Base-by-base conservation (phyloP, 2,888 invertebrate species). In the Sinotaia quadrata region DNA sequence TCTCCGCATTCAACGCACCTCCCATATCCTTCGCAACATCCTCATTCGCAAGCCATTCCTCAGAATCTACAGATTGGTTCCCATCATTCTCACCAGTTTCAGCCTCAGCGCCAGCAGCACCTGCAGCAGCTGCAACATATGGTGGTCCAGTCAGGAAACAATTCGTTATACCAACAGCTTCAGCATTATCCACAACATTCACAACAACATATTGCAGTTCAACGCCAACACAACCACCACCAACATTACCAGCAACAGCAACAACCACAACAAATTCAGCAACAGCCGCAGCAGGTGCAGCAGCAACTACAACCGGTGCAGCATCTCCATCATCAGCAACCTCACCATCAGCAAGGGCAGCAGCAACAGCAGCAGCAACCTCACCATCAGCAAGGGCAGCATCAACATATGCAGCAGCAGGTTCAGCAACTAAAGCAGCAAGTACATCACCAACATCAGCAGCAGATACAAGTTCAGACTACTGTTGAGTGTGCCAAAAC, bases 271-370 rank as follows among this genome's bases (percentile, higher is more conserved):
- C 57, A 67, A 49, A 4, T 52, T 8, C 47, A 52, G 10, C 63
- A 52, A 7, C 54, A 49, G 33, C 44, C 29, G 33, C 33, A 36
- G 56, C 56, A 57, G 29, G n/a, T 24, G 47, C 49, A 60, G 2
- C 52, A 31, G 4, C 58, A 58, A 33, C 29, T 44, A 5, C 49
- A 57, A 15, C 51, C 47, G 2, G 33, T 56, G 34, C 41, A 44
- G 15, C 56, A 44, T 1, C 15, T 52, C 15, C 65, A 61, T 33
- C 67, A 66, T 15, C 67, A 71, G 41, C 71, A 62, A 1, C 61
- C 61, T 27, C 60, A 52, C 2, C 65, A 52, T 8, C 52, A 57
- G 2, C 34, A 31, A 18, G 27, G 36, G 34, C 59, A 54, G 10
- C 12, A 59, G 0, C 60, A 8, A 5, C 4, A 33, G 29, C 60